phyloP scores from a whole-genome alignment of 1,140 invertebrate species.

The Triops longicaudatus region DNA sequence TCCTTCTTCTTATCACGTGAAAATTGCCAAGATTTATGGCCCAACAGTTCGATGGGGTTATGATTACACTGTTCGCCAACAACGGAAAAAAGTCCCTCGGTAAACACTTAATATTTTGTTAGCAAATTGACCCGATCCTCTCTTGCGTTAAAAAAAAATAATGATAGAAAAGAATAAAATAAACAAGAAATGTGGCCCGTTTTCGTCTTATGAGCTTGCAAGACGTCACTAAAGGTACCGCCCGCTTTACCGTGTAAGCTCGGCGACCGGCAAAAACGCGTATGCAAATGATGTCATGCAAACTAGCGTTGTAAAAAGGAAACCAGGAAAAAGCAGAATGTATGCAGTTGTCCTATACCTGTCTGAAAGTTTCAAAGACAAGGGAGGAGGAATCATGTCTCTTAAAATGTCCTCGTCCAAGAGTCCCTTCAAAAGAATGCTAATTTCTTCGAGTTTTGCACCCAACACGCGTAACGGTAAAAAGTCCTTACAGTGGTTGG shows the following conservation, averaged over 20 bases:
- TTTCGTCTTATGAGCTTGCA: background rate
- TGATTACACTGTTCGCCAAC: background rate
- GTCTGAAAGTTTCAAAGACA: background rate
- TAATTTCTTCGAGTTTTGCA: constrained; percentile 1
- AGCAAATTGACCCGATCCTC: background rate
- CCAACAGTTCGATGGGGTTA: background rate
- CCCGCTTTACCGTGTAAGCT: background rate
- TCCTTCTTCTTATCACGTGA: constrained; percentile 11
- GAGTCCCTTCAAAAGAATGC: background rate
- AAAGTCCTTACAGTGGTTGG: background rate
- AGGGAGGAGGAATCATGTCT: background rate
- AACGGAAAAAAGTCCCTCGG: background rate
- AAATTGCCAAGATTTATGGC: background rate
- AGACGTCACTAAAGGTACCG: background rate
- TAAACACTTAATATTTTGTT: background rate
- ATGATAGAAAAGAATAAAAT: background rate
- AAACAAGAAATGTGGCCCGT: background rate
- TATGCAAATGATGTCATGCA: background rate
- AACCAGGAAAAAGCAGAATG: background rate
- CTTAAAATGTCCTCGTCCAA: background rate
- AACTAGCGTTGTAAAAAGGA: background rate
- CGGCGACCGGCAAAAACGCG: background rate
- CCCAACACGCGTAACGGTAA: constrained; percentile 2
- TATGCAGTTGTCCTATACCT: background rate
- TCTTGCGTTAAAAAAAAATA: background rate